These are phyloP conservation scores for Eustalomyia histrio DNA, from an alignment of 2,888 invertebrate species.

Conservation along the genomic window DNA sequence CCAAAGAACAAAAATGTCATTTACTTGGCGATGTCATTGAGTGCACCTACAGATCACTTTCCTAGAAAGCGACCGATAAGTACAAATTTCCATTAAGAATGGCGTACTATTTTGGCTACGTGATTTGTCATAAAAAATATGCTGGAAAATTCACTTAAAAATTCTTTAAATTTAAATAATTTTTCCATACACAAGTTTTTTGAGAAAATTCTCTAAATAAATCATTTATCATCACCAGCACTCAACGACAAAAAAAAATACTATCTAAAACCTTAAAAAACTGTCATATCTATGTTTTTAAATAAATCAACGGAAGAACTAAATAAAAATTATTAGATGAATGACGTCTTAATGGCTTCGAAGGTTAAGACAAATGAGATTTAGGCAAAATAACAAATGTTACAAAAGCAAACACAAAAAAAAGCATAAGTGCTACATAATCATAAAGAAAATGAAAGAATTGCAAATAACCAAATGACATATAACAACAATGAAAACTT, in stretches of 20 bases:
- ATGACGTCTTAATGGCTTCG: conserved; percentile 58
- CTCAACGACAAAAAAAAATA: background rate
- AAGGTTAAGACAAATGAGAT: conserved; percentile 62
- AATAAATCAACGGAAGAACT: background rate
- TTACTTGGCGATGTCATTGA: no score
- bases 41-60: no score
- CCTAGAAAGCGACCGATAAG: no score
- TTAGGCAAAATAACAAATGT: conserved; percentile 41
- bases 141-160: no score
- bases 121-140: no score
- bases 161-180: no score
- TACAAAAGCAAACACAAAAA: conserved; percentile 35
- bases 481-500: conserved; percentile 19
- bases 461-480: conserved; percentile 14
- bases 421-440: conserved; percentile 39
- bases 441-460: conserved; percentile 25
- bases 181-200: no score
- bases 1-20: no score
- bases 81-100: no score
- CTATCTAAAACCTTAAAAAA: conserved; percentile 2
- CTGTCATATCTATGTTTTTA: background rate
- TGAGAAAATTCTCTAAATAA: no score
- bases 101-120: no score
- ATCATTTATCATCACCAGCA: background rate
- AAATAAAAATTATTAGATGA: conserved; percentile 42